Evolutionary conservation across 2,113 vertebrate genomes (phyloP).

Genomic region (Hipposideros armiger): DNA sequence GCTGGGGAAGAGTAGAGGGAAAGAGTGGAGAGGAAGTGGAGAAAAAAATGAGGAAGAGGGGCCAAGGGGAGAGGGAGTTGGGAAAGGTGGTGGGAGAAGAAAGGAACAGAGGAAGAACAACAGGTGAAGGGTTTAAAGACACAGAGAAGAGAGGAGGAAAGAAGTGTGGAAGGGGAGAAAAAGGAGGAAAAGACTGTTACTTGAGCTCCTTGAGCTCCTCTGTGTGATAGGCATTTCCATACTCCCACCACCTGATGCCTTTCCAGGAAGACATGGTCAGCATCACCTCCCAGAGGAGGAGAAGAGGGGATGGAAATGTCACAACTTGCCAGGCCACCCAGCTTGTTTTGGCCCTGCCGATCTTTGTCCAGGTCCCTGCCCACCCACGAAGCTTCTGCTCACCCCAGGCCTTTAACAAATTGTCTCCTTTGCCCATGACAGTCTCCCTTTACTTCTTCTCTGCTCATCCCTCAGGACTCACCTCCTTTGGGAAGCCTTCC

Average conservation of each 20-base stretch:
- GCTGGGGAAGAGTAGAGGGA: not conserved
- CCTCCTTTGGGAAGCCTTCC: not conserved
- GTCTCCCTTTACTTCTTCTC: not conserved
- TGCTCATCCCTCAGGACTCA: not conserved
- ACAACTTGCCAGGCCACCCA: not conserved
- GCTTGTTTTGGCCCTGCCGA: not conserved
- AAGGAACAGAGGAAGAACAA: not conserved
- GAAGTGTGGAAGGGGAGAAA: not conserved
- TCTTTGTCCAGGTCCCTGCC: not conserved
- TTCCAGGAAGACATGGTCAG: not conserved
- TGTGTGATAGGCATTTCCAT: no score
- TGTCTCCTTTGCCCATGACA: no score
- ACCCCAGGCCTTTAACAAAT: not conserved
- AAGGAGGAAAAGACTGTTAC: not conserved
- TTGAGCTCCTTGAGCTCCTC: not conserved
- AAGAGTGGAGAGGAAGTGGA: not conserved
- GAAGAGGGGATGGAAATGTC: no score
- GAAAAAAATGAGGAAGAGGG: not conserved
- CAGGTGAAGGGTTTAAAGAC: not conserved
- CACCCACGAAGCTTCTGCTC: no score
- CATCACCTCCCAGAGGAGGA: not conserved
- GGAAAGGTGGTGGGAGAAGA: not conserved
- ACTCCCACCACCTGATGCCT: not conserved
- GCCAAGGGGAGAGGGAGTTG: not conserved
- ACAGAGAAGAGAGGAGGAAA: not conserved